Percentiles rank a stretch among this genome's conserved stretches.
Conservation (phyloP, 2,113 vertebrate genomes). For the Melanerpes aurifrons region DNA sequence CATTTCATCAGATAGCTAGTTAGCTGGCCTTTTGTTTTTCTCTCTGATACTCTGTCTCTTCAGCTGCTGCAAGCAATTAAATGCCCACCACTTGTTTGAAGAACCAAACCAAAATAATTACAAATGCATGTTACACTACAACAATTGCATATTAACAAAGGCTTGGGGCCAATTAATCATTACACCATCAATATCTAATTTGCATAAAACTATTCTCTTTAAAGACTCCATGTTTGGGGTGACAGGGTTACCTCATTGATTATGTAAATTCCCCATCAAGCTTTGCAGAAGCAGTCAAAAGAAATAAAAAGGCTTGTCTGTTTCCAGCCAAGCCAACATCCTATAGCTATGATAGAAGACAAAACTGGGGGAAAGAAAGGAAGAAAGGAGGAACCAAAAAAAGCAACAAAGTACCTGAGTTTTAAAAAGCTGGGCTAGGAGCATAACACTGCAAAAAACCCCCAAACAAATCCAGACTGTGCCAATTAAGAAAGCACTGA, state of each 20-base stretch:
- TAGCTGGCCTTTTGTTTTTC: conserved; percentile 58
- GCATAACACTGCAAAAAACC: background rate
- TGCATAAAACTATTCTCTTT: conserved; percentile 97
- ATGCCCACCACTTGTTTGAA: conserved; percentile 86
- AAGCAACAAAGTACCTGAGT: conserved; percentile 11
- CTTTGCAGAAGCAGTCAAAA: conserved; percentile 87
- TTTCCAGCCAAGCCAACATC: conserved; percentile 76
- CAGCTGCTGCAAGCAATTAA: conserved; percentile 77
- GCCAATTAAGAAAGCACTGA: background rate
- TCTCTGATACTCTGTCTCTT: conserved; percentile 59
- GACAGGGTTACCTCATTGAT: conserved; percentile 96
- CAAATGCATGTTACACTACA: conserved; percentile 90
- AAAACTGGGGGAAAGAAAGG: background rate
- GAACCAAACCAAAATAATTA: conserved; percentile 87
- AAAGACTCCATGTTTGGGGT: conserved; percentile 93
- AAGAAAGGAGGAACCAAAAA: background rate
- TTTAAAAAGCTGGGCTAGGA: background rate
- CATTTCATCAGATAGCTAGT: conserved; percentile 12
- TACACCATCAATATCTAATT: conserved; percentile 95
- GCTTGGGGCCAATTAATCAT: conserved; percentile 95
- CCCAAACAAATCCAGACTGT: background rate
- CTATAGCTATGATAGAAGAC: conserved; percentile 65
- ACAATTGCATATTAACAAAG: conserved; percentile 95
- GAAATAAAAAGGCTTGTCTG: conserved; percentile 87
- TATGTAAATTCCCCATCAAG: conserved; percentile 95